These are phyloP conservation scores for Erpetoichthys calabaricus DNA, from an alignment of 2,797 vertebrate genomes.

Conservation along the genomic window DNA sequence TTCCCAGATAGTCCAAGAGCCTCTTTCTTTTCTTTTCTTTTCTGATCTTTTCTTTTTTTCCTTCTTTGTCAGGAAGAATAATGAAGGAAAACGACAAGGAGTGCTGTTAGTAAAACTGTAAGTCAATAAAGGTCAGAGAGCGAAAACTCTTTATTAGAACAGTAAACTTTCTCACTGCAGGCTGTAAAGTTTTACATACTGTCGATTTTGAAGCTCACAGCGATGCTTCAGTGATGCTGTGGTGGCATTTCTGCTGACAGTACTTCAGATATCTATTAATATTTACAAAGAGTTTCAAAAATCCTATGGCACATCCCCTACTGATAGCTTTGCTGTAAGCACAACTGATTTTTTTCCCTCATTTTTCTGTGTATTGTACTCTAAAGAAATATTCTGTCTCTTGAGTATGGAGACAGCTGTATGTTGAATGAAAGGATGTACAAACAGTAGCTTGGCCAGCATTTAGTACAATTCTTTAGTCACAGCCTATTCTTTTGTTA, in stretches of 20 bases:
- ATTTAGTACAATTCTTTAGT: too few relatives aligned
- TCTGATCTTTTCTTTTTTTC: too few relatives aligned
- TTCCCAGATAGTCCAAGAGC: slow-evolving; percentile 26
- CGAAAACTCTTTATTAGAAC: slow-evolving; percentile 2
- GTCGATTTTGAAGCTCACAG: neutral
- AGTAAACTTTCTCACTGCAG: slow-evolving; percentile 16
- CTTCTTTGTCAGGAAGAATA: neutral
- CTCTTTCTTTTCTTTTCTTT: slow-evolving; percentile 15
- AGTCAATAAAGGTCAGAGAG: slow-evolving; percentile 6
- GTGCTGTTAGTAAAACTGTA: slow-evolving; percentile 3
- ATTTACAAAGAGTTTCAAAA: slow-evolving; percentile 8
- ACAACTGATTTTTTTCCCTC: neutral
- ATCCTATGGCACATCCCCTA: slow-evolving; percentile 1
- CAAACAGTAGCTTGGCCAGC: too few relatives aligned
- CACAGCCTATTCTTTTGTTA: too few relatives aligned
- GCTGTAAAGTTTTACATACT: neutral
- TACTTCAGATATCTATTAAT: slow-evolving; percentile 21
- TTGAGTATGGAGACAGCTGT: too few relatives aligned
- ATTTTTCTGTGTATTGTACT: too few relatives aligned
- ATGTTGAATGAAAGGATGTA: too few relatives aligned
- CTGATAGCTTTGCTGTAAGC: slow-evolving; percentile 13
- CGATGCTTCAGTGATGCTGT: slow-evolving; percentile 12
- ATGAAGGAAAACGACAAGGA: neutral
- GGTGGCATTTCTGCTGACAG: slow-evolving; percentile 21
- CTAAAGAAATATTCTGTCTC: too few relatives aligned